A percentile compares a stretch with the other conserved stretches of the same genome.
Evolutionary conservation across 2,797 vertebrate genomes (phyloP).

Genomic region (Apodemus agrarius): DNA sequence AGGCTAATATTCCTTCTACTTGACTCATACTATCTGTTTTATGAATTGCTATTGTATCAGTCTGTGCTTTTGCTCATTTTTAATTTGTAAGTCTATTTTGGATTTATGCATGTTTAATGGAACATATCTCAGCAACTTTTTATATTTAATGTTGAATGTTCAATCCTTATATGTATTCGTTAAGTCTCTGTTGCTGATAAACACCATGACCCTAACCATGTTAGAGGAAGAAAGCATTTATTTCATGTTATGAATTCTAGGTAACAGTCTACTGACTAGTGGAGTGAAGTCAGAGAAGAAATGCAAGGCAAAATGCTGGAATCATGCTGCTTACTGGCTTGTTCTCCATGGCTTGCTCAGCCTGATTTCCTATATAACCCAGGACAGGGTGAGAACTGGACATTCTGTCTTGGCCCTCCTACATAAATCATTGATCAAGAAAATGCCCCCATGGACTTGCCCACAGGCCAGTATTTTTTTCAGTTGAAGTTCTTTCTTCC

Average conservation of each 20-base stretch:
- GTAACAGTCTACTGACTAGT: no score
- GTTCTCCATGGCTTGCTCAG: background rate
- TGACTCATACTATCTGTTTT: constrained; percentile 19
- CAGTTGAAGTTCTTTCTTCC: background rate
- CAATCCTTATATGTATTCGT: background rate
- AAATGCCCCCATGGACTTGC: background rate
- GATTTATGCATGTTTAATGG: constrained; percentile 38
- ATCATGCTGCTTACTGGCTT: background rate
- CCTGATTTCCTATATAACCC: background rate
- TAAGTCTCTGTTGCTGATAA: background rate
- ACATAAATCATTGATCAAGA: background rate
- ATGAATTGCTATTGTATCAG: constrained; percentile 32
- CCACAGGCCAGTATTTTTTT: no score
- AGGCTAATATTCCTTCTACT: constrained; percentile 3
- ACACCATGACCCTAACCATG: background rate
- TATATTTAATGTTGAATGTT: background rate
- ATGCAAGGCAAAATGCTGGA: background rate
- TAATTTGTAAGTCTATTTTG: constrained; percentile 48
- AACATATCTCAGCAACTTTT: background rate
- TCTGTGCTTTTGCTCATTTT: constrained; percentile 50
- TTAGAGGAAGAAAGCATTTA: background rate
- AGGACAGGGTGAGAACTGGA: background rate
- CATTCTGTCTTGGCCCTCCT: background rate
- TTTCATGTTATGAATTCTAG: background rate
- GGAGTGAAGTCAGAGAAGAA: background rate